phyloP scores from a whole-genome alignment of 2,797 vertebrate genomes.

The Scleropages formosus region DNA sequence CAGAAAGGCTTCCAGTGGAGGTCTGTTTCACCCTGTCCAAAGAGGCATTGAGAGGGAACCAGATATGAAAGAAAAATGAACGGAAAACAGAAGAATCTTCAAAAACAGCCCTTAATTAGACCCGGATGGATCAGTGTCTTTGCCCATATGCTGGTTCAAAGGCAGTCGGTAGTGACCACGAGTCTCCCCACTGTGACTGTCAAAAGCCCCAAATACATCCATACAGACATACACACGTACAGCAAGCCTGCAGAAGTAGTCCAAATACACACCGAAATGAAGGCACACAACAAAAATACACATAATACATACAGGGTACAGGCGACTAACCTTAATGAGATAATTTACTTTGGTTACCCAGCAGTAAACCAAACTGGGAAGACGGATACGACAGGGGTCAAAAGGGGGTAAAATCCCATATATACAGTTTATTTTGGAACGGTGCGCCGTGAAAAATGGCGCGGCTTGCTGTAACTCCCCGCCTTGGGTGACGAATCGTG shows the following conservation, averaged over 20 bases:
- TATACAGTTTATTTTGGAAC: conserved; percentile 10
- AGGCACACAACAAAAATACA: background rate
- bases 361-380: background rate
- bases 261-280: background rate
- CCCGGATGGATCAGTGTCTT: background rate
- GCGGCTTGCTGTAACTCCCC: background rate
- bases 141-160: conserved; percentile 1
- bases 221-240: background rate
- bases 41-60: background rate
- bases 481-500: conserved; percentile 8
- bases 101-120: conserved; percentile 16
- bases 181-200: background rate
- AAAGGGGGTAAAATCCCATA: background rate
- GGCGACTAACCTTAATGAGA: conserved; percentile 11
- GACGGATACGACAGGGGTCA: conserved; percentile 11
- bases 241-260: background rate
- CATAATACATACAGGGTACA: background rate
- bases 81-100: background rate
- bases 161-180: background rate
- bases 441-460: background rate
- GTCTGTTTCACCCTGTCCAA: too few relatives aligned
- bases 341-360: conserved; percentile 11
- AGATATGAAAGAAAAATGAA: conserved; percentile 4
- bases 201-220: background rate
- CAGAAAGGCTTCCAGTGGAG: too few relatives aligned